Evolutionary conservation across 2,797 vertebrate genomes (phyloP), one percentile per base, ranked within the genome.

Genomic region (Poeciliopsis infans): DNA sequence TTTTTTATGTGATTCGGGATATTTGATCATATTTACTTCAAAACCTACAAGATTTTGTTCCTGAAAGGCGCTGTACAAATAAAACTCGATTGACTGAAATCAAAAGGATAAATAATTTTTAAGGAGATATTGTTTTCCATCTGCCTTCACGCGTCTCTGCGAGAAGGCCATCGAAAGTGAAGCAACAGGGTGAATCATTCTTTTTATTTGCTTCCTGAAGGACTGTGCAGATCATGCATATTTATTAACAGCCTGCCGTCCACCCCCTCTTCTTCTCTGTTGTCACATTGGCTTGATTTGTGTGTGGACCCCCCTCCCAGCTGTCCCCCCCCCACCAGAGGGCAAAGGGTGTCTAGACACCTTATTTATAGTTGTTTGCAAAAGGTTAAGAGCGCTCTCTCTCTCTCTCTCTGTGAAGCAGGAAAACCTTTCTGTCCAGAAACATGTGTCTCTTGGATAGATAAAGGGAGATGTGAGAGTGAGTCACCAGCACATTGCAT

Each of bases 111-210:
- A 59, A 36, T 18, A 7, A 15, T 16, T 36, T 7, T 64, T 61
- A 33, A 61, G 15, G 15, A 31, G 36, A 64, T 5, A 70, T 5
- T 12, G 41, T 28, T 28, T 46, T 70, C 64, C 61, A 18, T 68
- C 64, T 39, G 72, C 36, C 20, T 41, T 7, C 18, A 53, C 68
- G 64, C 70, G 57, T n/a, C 31, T 47, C 28, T 75, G 76, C 41
- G 31, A 59, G 4, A 36, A 28, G 80, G 86, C 59, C 55, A 49
- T n/a, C 47, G 39, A 49, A 25, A 71, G 45, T 13, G 43, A 49
- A 23, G 59, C 57, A 92, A 91, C 90, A 86, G 83, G 86, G 87
- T 77, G 80, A 92, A 41, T 89, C 91, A 94, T 95, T 88, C n/a
- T 46, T 39, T 36, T 18, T 18, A 1, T 31, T 59, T 31, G 10